Evolutionary conservation across 2,888 invertebrate genomes (phyloP).

Genomic region (Lagria hirta): DNA sequence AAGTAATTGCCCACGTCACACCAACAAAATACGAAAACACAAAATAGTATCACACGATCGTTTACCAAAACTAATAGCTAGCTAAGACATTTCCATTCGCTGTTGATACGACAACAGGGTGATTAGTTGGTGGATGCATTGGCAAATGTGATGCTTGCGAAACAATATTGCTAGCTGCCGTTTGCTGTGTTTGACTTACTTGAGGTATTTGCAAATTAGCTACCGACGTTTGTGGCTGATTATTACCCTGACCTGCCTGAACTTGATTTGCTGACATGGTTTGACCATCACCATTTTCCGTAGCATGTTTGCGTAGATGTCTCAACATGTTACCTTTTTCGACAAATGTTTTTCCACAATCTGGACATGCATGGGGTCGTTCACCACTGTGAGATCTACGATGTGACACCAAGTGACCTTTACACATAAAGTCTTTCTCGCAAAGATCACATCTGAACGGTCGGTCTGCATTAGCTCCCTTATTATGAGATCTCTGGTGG

Average conservation of each 20-base stretch:
- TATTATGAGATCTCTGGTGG: conserved; percentile 84
- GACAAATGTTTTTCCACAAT: conserved; percentile 77
- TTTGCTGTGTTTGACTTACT: conserved; percentile 46
- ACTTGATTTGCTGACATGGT: conserved; percentile 17
- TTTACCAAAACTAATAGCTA: conserved; percentile 46
- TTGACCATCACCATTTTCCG: conserved; percentile 51
- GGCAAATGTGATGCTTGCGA: conserved; percentile 42
- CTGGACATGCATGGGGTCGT: conserved; percentile 64
- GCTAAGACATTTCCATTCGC: conserved; percentile 58
- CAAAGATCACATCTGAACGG: conserved; percentile 80
- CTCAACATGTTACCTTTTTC: conserved; percentile 78
- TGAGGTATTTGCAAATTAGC: conserved; percentile 49
- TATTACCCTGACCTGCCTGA: conserved; percentile 22
- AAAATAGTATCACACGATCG: conserved; percentile 12
- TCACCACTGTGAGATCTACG: conserved; percentile 74
- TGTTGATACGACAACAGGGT: conserved; percentile 60
- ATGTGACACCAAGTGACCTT: conserved; percentile 83
- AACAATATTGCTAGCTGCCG: conserved; percentile 43
- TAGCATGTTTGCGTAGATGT: conserved; percentile 71
- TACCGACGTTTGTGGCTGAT: conserved; percentile 34
- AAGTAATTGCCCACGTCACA: too few relatives aligned
- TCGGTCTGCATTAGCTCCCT: conserved; percentile 55
- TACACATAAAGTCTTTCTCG: conserved; percentile 85
- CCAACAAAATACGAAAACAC: conserved; percentile 4
- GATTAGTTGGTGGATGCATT: conserved; percentile 50